Percentiles rank a stretch among this genome's conserved stretches.
phyloP scores from a whole-genome alignment of 2,888 invertebrate species.

The Platycheirus rosarum region DNA sequence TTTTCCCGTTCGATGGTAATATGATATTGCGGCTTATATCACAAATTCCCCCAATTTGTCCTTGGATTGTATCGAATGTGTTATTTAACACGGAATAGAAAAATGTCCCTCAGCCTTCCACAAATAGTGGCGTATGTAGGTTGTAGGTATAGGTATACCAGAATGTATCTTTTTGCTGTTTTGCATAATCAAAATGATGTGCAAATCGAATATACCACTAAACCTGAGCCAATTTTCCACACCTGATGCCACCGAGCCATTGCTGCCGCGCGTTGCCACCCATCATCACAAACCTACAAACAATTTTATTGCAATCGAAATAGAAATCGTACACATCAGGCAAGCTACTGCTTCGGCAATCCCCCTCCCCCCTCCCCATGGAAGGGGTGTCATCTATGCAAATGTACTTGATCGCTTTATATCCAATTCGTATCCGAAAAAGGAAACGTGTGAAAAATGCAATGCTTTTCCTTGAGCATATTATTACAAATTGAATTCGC shows the following conservation, averaged over 20 bases:
- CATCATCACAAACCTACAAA: slow-evolving; percentile 35
- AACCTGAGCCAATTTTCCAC: slow-evolving; percentile 64
- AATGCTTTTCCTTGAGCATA: slow-evolving; percentile 67
- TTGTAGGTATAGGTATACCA: background rate
- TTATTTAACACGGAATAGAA: slow-evolving; percentile 34
- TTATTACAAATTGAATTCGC: slow-evolving; percentile 74
- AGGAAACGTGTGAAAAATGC: slow-evolving; percentile 73
- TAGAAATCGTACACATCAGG: slow-evolving; percentile 57
- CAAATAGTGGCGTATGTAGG: background rate
- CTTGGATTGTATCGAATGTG: slow-evolving; percentile 62
- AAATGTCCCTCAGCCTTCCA: background rate
- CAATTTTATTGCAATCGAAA: slow-evolving; percentile 70
- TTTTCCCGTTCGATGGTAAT: slow-evolving; percentile 26
- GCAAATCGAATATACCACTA: slow-evolving; percentile 67
- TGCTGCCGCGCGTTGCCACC: background rate
- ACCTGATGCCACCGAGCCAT: slow-evolving; percentile 52
- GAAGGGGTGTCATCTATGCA: slow-evolving; percentile 20
- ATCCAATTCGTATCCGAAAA: slow-evolving; percentile 56
- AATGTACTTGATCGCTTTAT: slow-evolving; percentile 60
- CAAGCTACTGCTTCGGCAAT: background rate
- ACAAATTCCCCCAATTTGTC: slow-evolving; percentile 51
- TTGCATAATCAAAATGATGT: slow-evolving; percentile 72
- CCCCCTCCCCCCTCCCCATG: background rate
- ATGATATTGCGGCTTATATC: slow-evolving; percentile 61
- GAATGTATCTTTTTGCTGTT: slow-evolving; percentile 11